Conservation (phyloP, 2,888 invertebrate genomes). For the Limenitis arthemis region DNA sequence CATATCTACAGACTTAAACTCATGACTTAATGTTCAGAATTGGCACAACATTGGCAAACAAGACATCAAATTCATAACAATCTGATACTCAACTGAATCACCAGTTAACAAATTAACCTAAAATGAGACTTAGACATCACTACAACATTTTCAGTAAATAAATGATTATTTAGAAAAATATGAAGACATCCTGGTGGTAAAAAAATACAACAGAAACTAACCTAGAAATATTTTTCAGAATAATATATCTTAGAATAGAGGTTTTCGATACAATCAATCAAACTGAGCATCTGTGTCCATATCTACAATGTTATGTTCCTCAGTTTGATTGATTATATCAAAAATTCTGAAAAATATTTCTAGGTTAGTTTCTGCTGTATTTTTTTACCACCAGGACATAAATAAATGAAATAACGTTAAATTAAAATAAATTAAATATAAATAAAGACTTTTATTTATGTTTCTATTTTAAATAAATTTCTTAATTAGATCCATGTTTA, state of each 20-base stretch:
- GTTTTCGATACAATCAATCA: no score
- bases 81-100: constrained; percentile 14
- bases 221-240: no score
- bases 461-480: not conserved
- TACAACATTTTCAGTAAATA: constrained; percentile 15
- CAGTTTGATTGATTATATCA: no score
- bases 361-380: no score
- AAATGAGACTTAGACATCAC: not conserved
- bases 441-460: not conserved
- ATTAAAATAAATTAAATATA: no score
- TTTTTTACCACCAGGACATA: not conserved
- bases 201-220: no score
- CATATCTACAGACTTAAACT: not conserved
- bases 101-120: constrained; percentile 14
- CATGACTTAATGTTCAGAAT: not conserved
- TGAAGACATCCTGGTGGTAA: not conserved
- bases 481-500: not conserved
- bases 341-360: no score
- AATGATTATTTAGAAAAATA: not conserved
- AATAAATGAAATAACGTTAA: no score
- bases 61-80: constrained; percentile 14
- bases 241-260: no score
- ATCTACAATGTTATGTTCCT: no score
- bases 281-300: no score
- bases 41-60: constrained; percentile 18